phyloP scores from a whole-genome alignment of 2,888 invertebrate species.

The Vannuccia rotundouncinata region DNA sequence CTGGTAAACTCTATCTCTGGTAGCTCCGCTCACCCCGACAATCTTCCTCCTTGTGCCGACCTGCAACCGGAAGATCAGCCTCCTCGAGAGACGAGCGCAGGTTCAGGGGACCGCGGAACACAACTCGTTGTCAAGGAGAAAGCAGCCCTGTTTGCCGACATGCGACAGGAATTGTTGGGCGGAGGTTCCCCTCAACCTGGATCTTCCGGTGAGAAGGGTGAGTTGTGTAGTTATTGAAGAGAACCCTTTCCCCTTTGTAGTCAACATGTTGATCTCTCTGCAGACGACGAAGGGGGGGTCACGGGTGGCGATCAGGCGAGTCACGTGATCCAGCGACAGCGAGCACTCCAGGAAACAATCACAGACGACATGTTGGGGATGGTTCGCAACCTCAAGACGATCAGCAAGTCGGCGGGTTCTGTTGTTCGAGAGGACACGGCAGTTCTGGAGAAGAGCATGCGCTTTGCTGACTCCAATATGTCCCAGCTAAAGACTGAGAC shows the following conservation, averaged over 20 bases:
- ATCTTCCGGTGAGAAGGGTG: no score
- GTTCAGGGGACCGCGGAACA: not conserved
- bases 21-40: not conserved
- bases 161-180: not conserved
- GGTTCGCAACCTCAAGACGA: not conserved
- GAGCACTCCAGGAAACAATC: constrained; percentile 5
- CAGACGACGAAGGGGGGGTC: not conserved
- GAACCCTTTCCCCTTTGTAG: no score
- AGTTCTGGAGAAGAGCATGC: not conserved
- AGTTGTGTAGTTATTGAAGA: no score
- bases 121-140: not conserved
- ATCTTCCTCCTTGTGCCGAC: not conserved
- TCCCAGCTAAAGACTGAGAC: not conserved
- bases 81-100: not conserved
- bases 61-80: not conserved
- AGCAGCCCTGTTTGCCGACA: not conserved
- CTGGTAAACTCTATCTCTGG: not conserved
- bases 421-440: not conserved
- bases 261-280: no score
- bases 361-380: constrained; percentile 18
- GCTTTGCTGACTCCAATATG: not conserved
- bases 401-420: not conserved
- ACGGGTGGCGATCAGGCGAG: not conserved
- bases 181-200: not conserved
- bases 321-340: not conserved